A percentile compares a stretch with the other conserved stretches of the same genome.
Conservation (phyloP, 2,113 vertebrate species). For the Panurus biarmicus region DNA sequence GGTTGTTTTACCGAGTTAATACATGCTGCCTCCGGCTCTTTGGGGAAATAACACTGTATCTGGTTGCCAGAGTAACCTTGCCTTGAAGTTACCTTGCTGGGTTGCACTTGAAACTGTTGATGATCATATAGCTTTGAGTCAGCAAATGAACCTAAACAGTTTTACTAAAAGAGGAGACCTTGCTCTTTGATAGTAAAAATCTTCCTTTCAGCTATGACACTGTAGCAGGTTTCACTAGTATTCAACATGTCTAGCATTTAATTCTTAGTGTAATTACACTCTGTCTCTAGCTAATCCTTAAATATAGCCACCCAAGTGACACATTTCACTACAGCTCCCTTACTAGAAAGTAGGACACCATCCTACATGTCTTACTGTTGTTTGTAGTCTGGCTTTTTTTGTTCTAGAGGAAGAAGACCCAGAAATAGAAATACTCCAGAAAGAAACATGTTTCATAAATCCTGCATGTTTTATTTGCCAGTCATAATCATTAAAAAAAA, state of each 20-base stretch:
- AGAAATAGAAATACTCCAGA: neutral
- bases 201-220: neutral
- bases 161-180: neutral
- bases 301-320: neutral
- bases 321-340: neutral
- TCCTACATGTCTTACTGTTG: neutral
- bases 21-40: neutral
- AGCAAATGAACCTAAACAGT: rapidly evolving
- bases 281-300: neutral
- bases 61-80: slow-evolving; percentile 20
- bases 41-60: neutral
- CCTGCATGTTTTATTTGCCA: neutral
- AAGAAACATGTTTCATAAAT: neutral
- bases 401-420: neutral
- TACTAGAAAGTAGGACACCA: neutral
- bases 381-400: neutral
- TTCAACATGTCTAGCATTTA: neutral
- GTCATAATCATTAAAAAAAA: neutral
- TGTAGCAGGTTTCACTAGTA: neutral
- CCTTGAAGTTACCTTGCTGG: neutral
- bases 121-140: neutral
- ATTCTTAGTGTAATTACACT: neutral
- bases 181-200: neutral
- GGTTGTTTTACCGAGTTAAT: neutral
- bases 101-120: neutral